These are phyloP conservation scores for Chloropsis cyanopogon DNA, from an alignment of 2,113 vertebrate genomes.

Conservation along the genomic window DNA sequence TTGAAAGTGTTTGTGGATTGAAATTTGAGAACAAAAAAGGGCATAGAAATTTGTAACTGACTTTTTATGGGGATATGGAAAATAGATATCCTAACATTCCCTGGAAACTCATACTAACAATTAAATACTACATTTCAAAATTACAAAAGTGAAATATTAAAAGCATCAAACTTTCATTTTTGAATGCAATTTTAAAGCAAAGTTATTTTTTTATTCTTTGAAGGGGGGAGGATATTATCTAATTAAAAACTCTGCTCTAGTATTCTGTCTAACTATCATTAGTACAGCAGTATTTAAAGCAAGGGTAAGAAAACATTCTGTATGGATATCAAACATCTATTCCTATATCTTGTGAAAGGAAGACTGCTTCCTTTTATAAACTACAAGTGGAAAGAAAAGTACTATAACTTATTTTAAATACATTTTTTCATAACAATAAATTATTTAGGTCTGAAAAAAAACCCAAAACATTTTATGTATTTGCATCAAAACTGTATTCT, in stretches of 20 bases:
- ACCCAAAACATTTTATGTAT: rapidly evolving
- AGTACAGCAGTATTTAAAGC: background rate
- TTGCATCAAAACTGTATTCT: background rate
- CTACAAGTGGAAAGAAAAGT: background rate
- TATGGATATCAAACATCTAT: background rate
- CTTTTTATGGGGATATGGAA: background rate
- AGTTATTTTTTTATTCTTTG: background rate
- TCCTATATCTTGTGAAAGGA: background rate
- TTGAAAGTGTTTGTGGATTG: background rate
- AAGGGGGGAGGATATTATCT: background rate
- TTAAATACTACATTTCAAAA: background rate
- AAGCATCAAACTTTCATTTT: background rate
- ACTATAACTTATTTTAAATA: background rate
- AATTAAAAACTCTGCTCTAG: background rate
- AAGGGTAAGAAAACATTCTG: background rate
- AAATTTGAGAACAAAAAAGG: background rate
- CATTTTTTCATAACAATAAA: background rate
- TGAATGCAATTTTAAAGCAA: background rate
- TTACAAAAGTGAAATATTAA: background rate
- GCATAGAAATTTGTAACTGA: background rate
- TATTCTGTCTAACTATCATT: background rate
- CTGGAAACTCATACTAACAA: background rate
- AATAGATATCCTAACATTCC: background rate
- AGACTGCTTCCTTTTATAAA: background rate
- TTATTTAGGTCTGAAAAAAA: background rate